phyloP scores from a whole-genome alignment of 2,888 invertebrate genomes.

The Caenorhabditis sulstoni region DNA sequence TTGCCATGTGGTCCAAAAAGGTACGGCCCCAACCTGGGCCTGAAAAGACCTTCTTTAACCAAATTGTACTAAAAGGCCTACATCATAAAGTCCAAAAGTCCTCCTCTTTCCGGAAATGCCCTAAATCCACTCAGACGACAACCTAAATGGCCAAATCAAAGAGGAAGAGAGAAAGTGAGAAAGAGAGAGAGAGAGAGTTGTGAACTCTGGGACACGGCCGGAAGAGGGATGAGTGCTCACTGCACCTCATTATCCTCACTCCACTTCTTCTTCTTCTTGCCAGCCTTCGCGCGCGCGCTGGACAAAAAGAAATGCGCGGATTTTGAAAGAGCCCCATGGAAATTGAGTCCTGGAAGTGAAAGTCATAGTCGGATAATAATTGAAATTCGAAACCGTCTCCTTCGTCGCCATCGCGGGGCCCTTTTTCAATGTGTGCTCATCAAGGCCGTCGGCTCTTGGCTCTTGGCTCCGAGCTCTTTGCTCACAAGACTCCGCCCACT shows the following conservation, averaged over 20 bases:
- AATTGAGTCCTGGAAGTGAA: too few relatives aligned
- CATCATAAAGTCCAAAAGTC: too few relatives aligned
- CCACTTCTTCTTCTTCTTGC: constrained; percentile 20
- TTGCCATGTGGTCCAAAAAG: too few relatives aligned
- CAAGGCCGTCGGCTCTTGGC: too few relatives aligned
- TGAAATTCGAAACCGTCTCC: constrained; percentile 36
- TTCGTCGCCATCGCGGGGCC: not conserved
- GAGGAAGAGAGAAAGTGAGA: not conserved
- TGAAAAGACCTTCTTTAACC: too few relatives aligned
- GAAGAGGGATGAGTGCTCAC: constrained; percentile 29
- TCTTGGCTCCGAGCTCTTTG: constrained; percentile 19
- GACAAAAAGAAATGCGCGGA: too few relatives aligned
- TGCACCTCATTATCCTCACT: constrained; percentile 41
- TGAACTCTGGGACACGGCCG: not conserved
- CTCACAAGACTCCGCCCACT: not conserved
- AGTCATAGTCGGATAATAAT: constrained; percentile 37
- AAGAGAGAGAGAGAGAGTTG: not conserved
- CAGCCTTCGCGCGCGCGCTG: too few relatives aligned
- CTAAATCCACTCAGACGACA: not conserved
- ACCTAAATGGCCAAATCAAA: constrained; percentile 42
- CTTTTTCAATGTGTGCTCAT: not conserved
- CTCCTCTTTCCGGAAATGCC: too few relatives aligned
- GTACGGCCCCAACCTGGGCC: too few relatives aligned
- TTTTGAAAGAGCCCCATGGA: too few relatives aligned
- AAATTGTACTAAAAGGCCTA: too few relatives aligned